Base-by-base conservation (phyloP, 1,140 invertebrate species). In the Microplitis demolitor region DNA sequence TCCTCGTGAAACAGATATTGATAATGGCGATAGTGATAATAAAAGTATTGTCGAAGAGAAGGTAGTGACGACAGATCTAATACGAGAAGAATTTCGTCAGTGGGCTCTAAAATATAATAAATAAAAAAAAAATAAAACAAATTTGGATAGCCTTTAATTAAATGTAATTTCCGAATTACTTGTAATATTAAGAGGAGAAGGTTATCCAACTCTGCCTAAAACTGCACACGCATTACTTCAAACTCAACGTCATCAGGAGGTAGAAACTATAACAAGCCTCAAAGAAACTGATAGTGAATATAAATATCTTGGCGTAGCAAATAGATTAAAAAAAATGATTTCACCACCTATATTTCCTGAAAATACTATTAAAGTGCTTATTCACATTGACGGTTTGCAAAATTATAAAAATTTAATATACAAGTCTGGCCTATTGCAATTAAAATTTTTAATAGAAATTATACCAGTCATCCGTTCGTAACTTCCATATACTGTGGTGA, bases 401-500 rank as follows among this genome's bases (percentile, higher is more conserved):
- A 35, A 71, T 54, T 76, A 73, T 73, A 62, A 69, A 71, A 70
- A 53, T 56, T 73, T 33, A 39, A 53, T 14, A 70, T 61, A 37
- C 16, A 56, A 45, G 24, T 76, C 11, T 76, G 71, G 74, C 74
- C 71, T 54, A 73, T 76, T 16, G 35, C 39, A 11, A 34, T 72
- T 1, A 72, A 70, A 61, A 50, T 76, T 56, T 66, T 51, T 31
- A 33, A 76, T 66, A 67, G 8, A 16, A 69, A 76, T 9, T 76
- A 67, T 64, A 16, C 11, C 4, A 54, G 14, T 54, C 58, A 73
- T 24, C 75, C 76, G 3, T 74, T 75, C 58, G 9, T 77, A 1
- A 66, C 76, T 68, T 70, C 54, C 24, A 45, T 76, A n/a, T 77
- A 66, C 37, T 73, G 50, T 60, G 77, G 75, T 24, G 74, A 76